Conservation (phyloP, 2,113 vertebrate species). For the Anolis sagrei region DNA sequence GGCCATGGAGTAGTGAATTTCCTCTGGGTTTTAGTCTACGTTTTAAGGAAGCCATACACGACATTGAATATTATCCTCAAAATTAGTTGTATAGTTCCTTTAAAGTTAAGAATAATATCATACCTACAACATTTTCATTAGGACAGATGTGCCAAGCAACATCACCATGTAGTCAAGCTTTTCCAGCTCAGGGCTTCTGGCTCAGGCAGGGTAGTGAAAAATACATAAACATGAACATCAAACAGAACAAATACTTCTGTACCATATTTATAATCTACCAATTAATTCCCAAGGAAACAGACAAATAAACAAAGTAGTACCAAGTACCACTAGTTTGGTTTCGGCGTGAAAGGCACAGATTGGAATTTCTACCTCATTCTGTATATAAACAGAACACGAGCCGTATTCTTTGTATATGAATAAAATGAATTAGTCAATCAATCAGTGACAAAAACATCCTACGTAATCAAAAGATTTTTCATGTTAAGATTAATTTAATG, state of each 20-base stretch:
- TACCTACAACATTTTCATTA: too few species aligned
- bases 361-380: conserved; percentile 68
- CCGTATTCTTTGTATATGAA: conserved; percentile 74
- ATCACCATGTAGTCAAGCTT: too few species aligned
- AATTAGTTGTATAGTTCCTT: too few species aligned
- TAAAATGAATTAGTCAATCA: conserved; percentile 80
- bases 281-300: not conserved
- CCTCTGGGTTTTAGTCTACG: too few species aligned
- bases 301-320: not conserved
- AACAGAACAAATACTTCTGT: not conserved
- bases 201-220: not conserved
- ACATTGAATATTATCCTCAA: too few species aligned
- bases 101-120: too few species aligned
- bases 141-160: too few species aligned
- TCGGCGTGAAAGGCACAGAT: conserved; percentile 63
- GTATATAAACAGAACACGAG: conserved; percentile 77
- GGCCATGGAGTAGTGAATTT: too few species aligned
- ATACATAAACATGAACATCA: too few species aligned
- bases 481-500: conserved; percentile 82
- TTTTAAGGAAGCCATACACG: too few species aligned
- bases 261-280: not conserved
- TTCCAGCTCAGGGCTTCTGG: too few species aligned
- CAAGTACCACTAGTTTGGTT: conserved; percentile 57
- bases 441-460: conserved; percentile 79
- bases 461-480: conserved; percentile 82